Conservation (phyloP, 1,140 invertebrate species). For the Drosophila carrolli region DNA sequence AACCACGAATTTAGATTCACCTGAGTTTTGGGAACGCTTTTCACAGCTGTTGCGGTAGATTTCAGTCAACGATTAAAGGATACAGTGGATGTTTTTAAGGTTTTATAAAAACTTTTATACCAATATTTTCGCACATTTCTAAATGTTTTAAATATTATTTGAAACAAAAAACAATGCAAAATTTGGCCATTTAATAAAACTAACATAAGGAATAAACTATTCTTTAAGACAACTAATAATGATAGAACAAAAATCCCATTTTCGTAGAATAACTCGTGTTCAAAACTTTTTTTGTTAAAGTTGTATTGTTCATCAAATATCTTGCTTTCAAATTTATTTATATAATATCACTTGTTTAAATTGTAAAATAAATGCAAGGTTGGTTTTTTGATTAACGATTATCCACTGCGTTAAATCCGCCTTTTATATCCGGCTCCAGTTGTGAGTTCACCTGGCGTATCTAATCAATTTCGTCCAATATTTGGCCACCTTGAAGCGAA, state of each 20-base stretch:
- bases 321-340: no score
- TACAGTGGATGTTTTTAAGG: neutral
- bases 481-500: constrained; percentile 49
- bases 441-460: constrained; percentile 23
- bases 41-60: neutral
- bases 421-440: constrained; percentile 6
- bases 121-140: no score
- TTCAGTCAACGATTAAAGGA: neutral
- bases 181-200: no score
- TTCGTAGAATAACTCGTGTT: no score
- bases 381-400: neutral
- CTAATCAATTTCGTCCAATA: constrained; percentile 68
- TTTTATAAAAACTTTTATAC: no score
- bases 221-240: no score
- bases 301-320: no score
- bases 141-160: no score
- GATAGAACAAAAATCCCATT: no score
- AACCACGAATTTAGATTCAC: neutral
- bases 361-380: neutral
- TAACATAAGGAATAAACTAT: no score
- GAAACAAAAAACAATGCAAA: no score
- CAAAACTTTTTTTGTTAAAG: no score
- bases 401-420: neutral
- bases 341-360: neutral
- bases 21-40: constrained; percentile 7